Evolutionary conservation across 1,140 invertebrate species (phyloP).

Genomic region (Argopecten irradians): DNA sequence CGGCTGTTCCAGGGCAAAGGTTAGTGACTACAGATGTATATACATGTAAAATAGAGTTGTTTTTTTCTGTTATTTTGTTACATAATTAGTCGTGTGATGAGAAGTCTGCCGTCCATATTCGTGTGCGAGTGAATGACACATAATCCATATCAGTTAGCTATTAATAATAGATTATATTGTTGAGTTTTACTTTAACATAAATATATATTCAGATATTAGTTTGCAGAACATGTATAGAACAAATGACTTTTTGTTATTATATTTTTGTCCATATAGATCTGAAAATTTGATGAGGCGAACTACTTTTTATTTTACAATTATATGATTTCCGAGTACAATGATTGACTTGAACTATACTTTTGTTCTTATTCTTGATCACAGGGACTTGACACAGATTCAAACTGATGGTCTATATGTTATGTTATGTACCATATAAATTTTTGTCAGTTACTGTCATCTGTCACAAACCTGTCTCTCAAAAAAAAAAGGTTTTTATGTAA

Average conservation of each 20-base stretch:
- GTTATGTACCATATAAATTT: no score
- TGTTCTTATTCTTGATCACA: neutral
- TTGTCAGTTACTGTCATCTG: no score
- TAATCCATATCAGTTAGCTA: neutral
- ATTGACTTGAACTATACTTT: neutral
- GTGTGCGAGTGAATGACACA: neutral
- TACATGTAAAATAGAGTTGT: neutral
- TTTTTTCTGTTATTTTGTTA: constrained; percentile 2
- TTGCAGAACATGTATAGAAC: neutral
- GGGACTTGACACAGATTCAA: no score
- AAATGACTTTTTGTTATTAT: neutral
- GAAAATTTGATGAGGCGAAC: neutral
- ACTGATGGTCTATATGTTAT: no score
- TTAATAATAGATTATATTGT: neutral
- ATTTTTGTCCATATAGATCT: neutral
- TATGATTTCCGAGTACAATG: neutral
- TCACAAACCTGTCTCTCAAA: neutral
- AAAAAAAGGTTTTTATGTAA: neutral
- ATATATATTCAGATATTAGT: neutral
- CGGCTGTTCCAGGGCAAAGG: neutral
- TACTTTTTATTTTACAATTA: neutral
- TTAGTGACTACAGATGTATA: neutral
- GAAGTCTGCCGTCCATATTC: neutral
- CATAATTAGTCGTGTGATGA: neutral
- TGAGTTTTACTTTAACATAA: constrained; percentile 1